phyloP scores from a whole-genome alignment of 1,140 invertebrate species.

The Anadara kagoshimensis region DNA sequence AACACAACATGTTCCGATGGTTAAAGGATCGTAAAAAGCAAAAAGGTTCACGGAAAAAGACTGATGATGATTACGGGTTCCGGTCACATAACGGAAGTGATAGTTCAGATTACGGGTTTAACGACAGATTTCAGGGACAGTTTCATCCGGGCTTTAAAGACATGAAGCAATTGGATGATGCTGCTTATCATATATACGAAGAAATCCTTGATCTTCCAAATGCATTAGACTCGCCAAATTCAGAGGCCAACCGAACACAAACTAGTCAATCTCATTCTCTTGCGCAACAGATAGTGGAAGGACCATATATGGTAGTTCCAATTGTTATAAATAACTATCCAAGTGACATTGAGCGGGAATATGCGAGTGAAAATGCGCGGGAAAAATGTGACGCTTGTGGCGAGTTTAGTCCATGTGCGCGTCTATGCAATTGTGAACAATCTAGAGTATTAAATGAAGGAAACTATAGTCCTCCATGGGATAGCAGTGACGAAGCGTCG shows the following conservation, averaged over 20 bases:
- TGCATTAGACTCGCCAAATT: constrained; percentile 29
- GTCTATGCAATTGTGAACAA: neutral
- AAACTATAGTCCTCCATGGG: neutral
- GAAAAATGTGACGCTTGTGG: neutral
- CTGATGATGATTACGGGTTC: constrained; percentile 55
- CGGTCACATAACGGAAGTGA: constrained; percentile 25
- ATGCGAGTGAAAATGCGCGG: neutral
- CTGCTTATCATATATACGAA: constrained; percentile 51
- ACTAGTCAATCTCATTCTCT: neutral
- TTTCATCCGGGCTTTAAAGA: constrained; percentile 3
- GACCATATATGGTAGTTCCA: constrained; percentile 28
- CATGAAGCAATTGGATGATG: neutral
- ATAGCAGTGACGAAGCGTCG: neutral
- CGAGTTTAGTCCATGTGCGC: neutral
- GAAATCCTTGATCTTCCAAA: constrained; percentile 46
- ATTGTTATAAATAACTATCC: neutral
- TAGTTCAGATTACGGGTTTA: constrained; percentile 28
- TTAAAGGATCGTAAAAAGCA: constrained; percentile 50
- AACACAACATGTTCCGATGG: constrained; percentile 51
- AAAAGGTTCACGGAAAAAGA: constrained; percentile 23
- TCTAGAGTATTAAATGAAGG: neutral
- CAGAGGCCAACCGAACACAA: constrained; percentile 10
- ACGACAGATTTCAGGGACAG: neutral
- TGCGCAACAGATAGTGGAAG: constrained; percentile 20
- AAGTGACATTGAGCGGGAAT: neutral